These are phyloP conservation scores for Campodea augens DNA, from an alignment of 1,140 invertebrate genomes.

Conservation along the genomic window DNA sequence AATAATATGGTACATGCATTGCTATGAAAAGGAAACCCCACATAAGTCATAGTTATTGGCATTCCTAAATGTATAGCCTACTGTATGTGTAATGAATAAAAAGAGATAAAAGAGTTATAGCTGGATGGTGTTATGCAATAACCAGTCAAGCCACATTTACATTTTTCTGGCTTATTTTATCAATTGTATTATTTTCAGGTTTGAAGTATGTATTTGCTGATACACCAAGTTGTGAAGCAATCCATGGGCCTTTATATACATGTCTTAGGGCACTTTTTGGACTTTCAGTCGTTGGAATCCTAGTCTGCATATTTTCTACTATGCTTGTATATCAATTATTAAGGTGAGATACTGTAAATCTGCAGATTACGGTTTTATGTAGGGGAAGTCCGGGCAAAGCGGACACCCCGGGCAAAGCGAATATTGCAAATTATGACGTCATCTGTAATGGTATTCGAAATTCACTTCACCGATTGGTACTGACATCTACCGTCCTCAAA, in stretches of 20 bases:
- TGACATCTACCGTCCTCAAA: too few species aligned
- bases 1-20: too few species aligned
- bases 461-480: too few species aligned
- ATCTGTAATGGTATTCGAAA: too few species aligned
- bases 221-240: slow-evolving; percentile 63
- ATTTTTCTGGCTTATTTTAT: background rate
- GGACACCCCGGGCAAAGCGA: too few species aligned
- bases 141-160: background rate
- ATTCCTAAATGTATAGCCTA: background rate
- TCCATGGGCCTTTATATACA: slow-evolving; percentile 66
- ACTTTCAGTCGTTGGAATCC: slow-evolving; percentile 65
- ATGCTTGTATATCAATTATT: slow-evolving; percentile 77
- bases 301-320: slow-evolving; percentile 75
- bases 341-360: too few species aligned
- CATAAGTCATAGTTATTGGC: background rate
- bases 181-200: slow-evolving; percentile 16
- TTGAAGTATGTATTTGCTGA: slow-evolving; percentile 48
- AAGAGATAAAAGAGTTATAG: background rate
- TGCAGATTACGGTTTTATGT: too few species aligned
- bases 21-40: too few species aligned
- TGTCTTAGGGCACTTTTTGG: slow-evolving; percentile 73
- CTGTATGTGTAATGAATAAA: background rate
- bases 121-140: background rate
- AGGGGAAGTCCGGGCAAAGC: too few species aligned
- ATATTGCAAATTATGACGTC: too few species aligned